A percentile compares a stretch with the other conserved stretches of the same genome.
Evolutionary conservation across 2,113 vertebrate genomes (phyloP).

Genomic region (Acrocephalus kingi): DNA sequence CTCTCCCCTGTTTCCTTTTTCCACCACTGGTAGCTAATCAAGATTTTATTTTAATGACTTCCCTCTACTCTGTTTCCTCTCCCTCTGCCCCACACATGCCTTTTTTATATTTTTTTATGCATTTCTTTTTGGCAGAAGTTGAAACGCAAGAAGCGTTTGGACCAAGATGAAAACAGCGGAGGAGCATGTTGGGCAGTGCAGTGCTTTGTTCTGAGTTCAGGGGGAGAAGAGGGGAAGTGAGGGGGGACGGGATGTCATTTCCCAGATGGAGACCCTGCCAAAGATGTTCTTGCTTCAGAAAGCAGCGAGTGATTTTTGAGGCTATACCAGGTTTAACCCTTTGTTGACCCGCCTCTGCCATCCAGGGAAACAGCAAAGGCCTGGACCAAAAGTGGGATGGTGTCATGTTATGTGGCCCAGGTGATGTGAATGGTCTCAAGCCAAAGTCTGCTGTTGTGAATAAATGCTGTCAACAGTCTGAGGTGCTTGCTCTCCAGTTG

Average conservation of each 20-base stretch:
- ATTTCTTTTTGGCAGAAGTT: constrained; percentile 74
- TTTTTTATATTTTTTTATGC: constrained; percentile 28
- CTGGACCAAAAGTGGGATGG: not conserved
- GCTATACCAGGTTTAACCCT: constrained; percentile 45
- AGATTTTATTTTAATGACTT: constrained; percentile 31
- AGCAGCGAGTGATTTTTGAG: not conserved
- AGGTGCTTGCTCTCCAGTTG: not conserved
- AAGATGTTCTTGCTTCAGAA: constrained; percentile 33
- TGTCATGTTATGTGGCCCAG: not conserved
- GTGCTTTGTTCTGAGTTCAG: constrained; percentile 73
- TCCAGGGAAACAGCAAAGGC: not conserved
- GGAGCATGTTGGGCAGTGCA: constrained; percentile 68
- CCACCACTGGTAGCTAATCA: constrained; percentile 33
- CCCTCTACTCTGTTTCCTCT: constrained; percentile 13
- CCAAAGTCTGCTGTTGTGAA: not conserved
- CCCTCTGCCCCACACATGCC: constrained; percentile 18
- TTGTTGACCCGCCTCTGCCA: not conserved
- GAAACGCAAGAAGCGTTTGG: constrained; percentile 71
- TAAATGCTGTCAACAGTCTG: not conserved
- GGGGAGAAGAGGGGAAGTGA: constrained; percentile 1
- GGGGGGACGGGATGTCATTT: constrained; percentile 28
- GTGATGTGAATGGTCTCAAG: not conserved
- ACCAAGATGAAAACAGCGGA: constrained; percentile 77
- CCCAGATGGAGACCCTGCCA: constrained; percentile 44
- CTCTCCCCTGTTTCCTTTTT: not conserved